phyloP scores from a whole-genome alignment of 2,113 vertebrate species.

The Melanotaenia duboulayi region DNA sequence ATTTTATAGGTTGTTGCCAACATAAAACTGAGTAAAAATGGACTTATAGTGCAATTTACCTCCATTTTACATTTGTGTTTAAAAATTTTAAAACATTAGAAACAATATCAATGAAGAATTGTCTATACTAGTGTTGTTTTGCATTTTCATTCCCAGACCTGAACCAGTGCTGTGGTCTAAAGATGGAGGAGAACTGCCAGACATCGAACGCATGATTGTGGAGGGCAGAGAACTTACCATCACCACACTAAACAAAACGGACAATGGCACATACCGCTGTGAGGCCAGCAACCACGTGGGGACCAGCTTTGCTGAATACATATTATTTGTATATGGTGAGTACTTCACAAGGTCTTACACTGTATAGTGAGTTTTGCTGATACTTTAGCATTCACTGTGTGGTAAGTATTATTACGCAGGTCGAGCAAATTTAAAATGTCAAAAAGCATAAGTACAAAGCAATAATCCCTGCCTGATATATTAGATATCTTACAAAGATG shows the following conservation, averaged over 20 bases:
- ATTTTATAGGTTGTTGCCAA: background rate
- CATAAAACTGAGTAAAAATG: background rate
- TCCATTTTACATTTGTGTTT: background rate
- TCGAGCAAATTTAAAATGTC: no score
- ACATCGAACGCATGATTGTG: slow-evolving; percentile 96
- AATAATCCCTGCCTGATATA: background rate
- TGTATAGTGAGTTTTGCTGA: slow-evolving; percentile 14
- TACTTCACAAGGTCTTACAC: slow-evolving; percentile 42
- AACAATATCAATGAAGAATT: background rate
- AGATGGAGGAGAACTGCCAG: slow-evolving; percentile 95
- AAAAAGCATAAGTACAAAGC: background rate
- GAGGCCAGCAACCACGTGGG: slow-evolving; percentile 97
- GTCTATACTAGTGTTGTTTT: no score
- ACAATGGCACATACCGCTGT: slow-evolving; percentile 99
- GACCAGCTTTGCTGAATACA: slow-evolving; percentile 93
- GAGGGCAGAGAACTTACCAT: slow-evolving; percentile 95
- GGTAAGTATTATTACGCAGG: no score
- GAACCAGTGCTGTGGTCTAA: slow-evolving; percentile 98
- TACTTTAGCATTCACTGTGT: slow-evolving; percentile 11
- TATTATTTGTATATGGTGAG: slow-evolving; percentile 97
- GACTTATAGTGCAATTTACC: background rate
- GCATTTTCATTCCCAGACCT: slow-evolving; percentile 81
- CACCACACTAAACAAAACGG: slow-evolving; percentile 96
- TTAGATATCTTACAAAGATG: no score
- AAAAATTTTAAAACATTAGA: background rate